Percentiles rank a stretch among this genome's conserved stretches.
phyloP scores from a whole-genome alignment of 2,797 vertebrate genomes.

The Perdix hodgsoniae region DNA sequence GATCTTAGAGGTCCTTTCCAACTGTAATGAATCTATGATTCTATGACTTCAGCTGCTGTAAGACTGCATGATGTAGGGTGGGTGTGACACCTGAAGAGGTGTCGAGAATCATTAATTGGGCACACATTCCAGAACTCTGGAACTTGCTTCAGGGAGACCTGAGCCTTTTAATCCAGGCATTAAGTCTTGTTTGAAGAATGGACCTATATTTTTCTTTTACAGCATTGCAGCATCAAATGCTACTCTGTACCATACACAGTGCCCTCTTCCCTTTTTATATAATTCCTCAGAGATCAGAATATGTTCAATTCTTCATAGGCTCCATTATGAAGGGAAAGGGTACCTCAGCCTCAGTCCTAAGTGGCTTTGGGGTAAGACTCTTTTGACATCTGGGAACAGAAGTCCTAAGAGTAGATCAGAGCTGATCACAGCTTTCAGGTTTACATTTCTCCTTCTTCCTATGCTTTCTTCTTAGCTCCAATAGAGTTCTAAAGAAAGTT shows the following conservation, averaged over 20 bases:
- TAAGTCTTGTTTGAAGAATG: neutral
- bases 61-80: neutral
- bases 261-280: neutral
- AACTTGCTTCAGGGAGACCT: neutral
- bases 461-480: neutral
- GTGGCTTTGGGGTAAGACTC: neutral
- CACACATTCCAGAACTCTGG: neutral
- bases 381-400: neutral
- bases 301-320: neutral
- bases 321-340: neutral
- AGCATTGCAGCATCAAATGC: neutral
- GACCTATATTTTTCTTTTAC: neutral
- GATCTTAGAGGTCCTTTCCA: too few species aligned
- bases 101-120: neutral
- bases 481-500: neutral
- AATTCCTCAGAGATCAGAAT: neutral
- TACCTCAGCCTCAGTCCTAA: neutral
- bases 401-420: neutral
- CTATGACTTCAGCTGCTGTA: neutral
- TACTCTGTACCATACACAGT: neutral
- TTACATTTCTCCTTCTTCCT: neutral
- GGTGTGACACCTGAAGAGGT: neutral
- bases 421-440: neutral
- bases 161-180: neutral
- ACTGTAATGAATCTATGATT: too few species aligned